Evolutionary conservation across 2,113 vertebrate species (phyloP).

Genomic region (Zosterops hypoxanthus): DNA sequence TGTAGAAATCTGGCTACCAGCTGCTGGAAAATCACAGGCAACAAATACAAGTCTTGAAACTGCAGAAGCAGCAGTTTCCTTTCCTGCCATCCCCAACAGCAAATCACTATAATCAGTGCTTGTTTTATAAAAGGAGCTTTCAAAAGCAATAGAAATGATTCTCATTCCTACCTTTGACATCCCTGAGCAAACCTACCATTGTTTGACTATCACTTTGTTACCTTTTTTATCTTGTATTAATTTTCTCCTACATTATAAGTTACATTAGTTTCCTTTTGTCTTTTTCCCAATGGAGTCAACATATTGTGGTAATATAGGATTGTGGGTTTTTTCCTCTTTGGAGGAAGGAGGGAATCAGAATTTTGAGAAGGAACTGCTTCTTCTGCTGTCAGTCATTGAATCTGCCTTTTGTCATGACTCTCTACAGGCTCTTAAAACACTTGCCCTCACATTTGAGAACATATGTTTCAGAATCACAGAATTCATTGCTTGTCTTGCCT

Average conservation of each 20-base stretch:
- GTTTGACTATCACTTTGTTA: neutral
- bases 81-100: neutral
- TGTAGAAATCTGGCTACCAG: neutral
- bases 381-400: neutral
- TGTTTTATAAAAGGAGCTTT: constrained; percentile 6
- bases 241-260: neutral
- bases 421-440: neutral
- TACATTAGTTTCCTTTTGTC: neutral
- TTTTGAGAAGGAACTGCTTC: neutral
- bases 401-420: neutral
- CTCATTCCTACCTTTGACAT: neutral
- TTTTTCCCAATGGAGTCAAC: neutral
- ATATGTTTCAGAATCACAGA: neutral
- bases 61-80: neutral
- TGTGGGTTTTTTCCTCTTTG: neutral
- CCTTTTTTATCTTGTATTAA: neutral
- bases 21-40: neutral
- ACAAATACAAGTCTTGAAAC: neutral
- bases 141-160: neutral
- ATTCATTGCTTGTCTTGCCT: neutral
- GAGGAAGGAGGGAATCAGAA: neutral
- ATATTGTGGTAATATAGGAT: neutral
- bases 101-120: neutral
- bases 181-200: neutral
- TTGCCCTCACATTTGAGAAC: neutral